Base-by-base conservation (phyloP, 2,888 invertebrate species). In the Xestia ashworthii region DNA sequence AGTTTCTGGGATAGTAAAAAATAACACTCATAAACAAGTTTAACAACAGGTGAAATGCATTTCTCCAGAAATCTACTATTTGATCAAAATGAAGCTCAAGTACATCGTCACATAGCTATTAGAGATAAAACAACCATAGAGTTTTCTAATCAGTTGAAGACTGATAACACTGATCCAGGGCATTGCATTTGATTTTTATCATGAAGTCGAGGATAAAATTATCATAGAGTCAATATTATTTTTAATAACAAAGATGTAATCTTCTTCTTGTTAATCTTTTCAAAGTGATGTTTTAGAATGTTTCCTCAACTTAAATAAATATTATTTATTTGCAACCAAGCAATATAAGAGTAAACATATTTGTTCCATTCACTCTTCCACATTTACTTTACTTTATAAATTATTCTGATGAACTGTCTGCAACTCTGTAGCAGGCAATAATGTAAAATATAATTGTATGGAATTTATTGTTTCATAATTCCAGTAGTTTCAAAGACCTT, bases 161-260 rank as follows among this genome's bases (percentile, higher is more conserved):
- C 80, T 67, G 78, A 80, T 78, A 66, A 78, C 16, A n/a, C 65
- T 74, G 48, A 74, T 79, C 75, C n/a, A 22, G n/a, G n/a, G 48
- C 41, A 55, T 68, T 53, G 53, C 22, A 80, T 67, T 80, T 53
- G 32, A 72, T 75, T 55, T 53, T 68, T 81, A 81, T 81, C 75
- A 32, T 44, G 32, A 38, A 62, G 74, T 58, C 9, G 14, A 80
- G 72, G 64, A 58, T 72, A 64, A 32, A 19, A 80, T 78, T 72
- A 80, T 41, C 55, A 25, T 16, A 25, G 46, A 67, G 66, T 67
- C 25, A 55, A 74, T 81, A 32, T 67, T 74, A 81, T 19, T 60
- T 68, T 62, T 22, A 44, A 14, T 32, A 19, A 46, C 60, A 67
- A 16, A 60, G 25, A 67, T 73, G 25, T 41, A 41, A 48, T 64